A percentile compares a stretch with the other conserved stretches of the same genome.
Conservation (phyloP, 2,888 invertebrate genomes). For the Bursaphelenchus okinawaensis region DNA sequence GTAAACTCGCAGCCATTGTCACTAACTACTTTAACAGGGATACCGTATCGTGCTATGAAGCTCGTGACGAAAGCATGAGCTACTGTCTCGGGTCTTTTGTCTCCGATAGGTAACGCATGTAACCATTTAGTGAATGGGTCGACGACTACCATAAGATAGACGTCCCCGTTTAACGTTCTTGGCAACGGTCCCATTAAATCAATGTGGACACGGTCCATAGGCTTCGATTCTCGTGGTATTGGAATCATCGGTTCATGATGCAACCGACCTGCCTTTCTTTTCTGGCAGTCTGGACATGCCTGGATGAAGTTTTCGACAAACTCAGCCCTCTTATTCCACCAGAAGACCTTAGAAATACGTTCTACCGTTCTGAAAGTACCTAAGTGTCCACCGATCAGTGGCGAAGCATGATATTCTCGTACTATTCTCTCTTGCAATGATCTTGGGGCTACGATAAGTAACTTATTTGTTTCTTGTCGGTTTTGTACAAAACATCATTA, state of each 20-base stretch:
- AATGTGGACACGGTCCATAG: constrained; percentile 13
- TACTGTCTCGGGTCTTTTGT: background rate
- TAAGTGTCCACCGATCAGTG: constrained; percentile 18
- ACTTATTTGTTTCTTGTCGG: background rate
- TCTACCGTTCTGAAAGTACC: constrained; percentile 16
- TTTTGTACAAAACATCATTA: background rate
- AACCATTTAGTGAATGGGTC: constrained; percentile 14
- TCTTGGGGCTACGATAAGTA: background rate
- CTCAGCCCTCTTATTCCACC: constrained; percentile 17
- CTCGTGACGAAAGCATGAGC: background rate
- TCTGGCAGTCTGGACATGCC: constrained; percentile 17
- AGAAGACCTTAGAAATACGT: constrained; percentile 1
- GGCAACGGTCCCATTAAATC: constrained; percentile 16
- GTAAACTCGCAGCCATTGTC: constrained; percentile 56
- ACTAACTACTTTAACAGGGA: constrained; percentile 47
- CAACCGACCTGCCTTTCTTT: background rate
- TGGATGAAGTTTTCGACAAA: constrained; percentile 15
- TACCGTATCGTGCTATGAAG: constrained; percentile 24
- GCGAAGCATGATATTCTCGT: background rate
- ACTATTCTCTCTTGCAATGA: background rate
- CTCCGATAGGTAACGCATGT: background rate
- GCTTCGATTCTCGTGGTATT: background rate
- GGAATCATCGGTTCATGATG: constrained; percentile 12
- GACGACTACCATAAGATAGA: constrained; percentile 2
- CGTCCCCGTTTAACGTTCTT: background rate